Base-by-base conservation (phyloP, 2,797 vertebrate genomes). In the Furcifer pardalis region DNA sequence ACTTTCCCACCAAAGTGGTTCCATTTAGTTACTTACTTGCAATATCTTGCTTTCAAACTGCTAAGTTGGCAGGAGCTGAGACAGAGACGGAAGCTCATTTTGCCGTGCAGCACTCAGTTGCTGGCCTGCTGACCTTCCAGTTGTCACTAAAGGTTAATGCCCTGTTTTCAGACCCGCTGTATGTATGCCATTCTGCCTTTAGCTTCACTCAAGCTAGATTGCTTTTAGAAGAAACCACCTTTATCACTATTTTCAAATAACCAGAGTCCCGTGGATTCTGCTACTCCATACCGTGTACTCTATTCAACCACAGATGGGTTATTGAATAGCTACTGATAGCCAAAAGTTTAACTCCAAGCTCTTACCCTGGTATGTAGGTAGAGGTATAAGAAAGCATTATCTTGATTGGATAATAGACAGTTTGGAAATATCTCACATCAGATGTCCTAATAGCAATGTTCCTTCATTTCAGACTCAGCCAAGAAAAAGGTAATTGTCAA, bases 341-440 rank as follows among this genome's bases (percentile, higher is more conserved):
- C 19, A 35, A 52, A 59, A 27, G 46, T 75, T 86, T 23, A 35
- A 8, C 81, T 81, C 76, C 71, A 30, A 46, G 73, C 17, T 60
- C 84, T 85, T 81, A 85, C 78, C 71, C 78, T 68, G 84, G 71
- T 68, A 81, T 71, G 40, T 81, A 81, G 73, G 40, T 37, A 69
- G 77, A 69, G 60, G 30, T 35, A 15, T 81, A 81, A 71, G 79
- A 69, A 81, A 71, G n/a, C 49, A 86, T 81, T 60, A 7, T 69
- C n/a, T 77, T 30, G 13, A 30, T 62, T 76, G 63, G n/a, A 27
- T 59, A 56, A 8, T 35, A n/a, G 30, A 44, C 46, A 5, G 6
- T 2, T 46, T 69, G 52, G 25, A 42, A 9, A 25, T 40, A 40
- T 79, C 56, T 84, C 3, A 78, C 9, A 71, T 78, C 35, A 62